Evolutionary conservation across 1,140 invertebrate genomes (phyloP).

Genomic region (Bombus pyrosoma): DNA sequence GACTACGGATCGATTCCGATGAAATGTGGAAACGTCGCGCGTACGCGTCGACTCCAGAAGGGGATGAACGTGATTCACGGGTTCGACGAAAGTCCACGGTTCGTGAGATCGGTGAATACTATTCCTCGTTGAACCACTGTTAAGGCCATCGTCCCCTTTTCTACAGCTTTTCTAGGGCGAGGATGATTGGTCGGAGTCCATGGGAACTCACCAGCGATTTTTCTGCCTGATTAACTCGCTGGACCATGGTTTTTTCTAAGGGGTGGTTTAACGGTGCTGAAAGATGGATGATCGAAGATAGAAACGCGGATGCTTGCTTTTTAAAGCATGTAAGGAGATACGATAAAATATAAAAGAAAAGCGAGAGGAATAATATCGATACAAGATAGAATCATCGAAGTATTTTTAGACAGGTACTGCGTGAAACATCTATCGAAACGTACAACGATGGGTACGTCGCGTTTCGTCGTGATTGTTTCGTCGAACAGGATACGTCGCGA

Average conservation of each 20-base stretch:
- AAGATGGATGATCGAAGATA: neutral
- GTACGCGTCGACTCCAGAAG: constrained; percentile 59
- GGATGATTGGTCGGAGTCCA: neutral
- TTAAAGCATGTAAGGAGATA: neutral
- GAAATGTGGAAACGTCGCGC: neutral
- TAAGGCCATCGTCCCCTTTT: neutral
- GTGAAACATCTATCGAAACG: neutral
- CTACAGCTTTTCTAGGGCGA: neutral
- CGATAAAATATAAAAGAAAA: too few species aligned
- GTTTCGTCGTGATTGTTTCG: constrained; percentile 27
- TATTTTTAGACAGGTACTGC: too few species aligned
- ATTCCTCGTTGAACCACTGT: constrained; percentile 41
- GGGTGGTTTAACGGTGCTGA: neutral
- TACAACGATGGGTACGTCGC: neutral
- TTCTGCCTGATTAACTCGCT: constrained; percentile 36
- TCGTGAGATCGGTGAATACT: constrained; percentile 23
- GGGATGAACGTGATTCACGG: constrained; percentile 56
- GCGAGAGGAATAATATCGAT: too few species aligned
- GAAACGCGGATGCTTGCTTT: neutral
- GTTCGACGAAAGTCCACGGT: neutral
- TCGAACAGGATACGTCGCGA: neutral
- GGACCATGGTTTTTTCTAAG: neutral
- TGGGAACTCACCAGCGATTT: neutral
- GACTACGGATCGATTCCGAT: neutral
- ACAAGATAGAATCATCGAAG: too few species aligned